A percentile compares a stretch with the other conserved stretches of the same genome.
These are phyloP conservation scores for Bungarus multicinctus DNA, from an alignment of 2,113 vertebrate genomes.

Conservation along the genomic window DNA sequence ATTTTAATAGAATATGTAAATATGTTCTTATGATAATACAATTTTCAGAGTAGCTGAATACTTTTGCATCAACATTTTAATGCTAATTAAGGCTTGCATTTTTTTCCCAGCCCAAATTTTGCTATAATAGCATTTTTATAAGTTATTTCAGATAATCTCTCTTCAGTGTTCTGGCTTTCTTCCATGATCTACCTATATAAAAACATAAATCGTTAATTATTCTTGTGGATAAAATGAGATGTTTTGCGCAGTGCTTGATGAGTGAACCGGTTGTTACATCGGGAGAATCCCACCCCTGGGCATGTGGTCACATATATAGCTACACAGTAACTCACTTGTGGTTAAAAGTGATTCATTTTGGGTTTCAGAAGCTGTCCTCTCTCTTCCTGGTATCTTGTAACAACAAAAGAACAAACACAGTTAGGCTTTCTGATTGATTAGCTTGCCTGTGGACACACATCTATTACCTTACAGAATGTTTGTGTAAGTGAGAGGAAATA, in stretches of 20 bases:
- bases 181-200: background rate
- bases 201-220: background rate
- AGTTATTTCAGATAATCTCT: background rate
- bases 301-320: background rate
- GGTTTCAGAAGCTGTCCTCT: background rate
- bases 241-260: background rate
- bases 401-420: background rate
- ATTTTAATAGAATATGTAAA: background rate
- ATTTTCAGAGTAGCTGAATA: background rate
- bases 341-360: background rate
- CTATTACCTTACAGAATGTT: background rate
- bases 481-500: background rate
- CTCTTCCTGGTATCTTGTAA: background rate
- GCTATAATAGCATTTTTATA: background rate
- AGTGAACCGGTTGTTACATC: too few relatives aligned
- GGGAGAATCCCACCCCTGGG: too few relatives aligned
- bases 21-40: background rate
- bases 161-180: background rate
- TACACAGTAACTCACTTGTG: background rate
- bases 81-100: background rate
- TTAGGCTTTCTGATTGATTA: conserved; percentile 3
- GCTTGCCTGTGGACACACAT: background rate
- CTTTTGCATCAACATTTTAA: background rate
- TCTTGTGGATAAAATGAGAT: background rate
- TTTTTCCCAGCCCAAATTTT: background rate